Evolutionary conservation across 2,888 invertebrate species (phyloP).

Genomic region (Bugula neritina): DNA sequence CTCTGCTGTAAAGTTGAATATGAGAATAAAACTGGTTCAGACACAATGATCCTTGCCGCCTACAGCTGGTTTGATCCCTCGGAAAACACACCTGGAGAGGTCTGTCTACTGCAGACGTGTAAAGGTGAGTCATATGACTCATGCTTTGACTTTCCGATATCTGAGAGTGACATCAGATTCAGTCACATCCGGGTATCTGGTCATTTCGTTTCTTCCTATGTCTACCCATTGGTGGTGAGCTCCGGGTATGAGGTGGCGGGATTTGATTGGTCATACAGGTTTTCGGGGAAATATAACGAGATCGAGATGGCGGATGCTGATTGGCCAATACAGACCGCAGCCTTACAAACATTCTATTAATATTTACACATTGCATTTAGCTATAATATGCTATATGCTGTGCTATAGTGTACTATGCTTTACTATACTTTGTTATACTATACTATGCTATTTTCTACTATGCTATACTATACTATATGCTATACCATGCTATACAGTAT

Average conservation of each 20-base stretch:
- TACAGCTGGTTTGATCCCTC: background rate
- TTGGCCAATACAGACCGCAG: background rate
- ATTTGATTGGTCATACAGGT: background rate
- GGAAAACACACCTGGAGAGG: background rate
- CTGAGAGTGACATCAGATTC: background rate
- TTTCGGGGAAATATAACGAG: background rate
- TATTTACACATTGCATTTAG: background rate
- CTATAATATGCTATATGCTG: background rate
- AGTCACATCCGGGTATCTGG: background rate
- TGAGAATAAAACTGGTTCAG: background rate
- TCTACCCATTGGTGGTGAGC: background rate
- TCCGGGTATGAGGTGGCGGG: background rate
- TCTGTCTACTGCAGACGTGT: constrained; percentile 13
- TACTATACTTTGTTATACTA: background rate
- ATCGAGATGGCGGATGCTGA: background rate
- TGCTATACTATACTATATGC: background rate
- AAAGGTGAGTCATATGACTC: background rate
- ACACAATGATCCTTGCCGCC: background rate
- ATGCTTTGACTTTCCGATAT: constrained; percentile 12
- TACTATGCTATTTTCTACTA: background rate
- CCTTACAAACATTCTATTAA: background rate
- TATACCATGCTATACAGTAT: too few species aligned
- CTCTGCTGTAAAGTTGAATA: background rate
- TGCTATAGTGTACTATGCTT: background rate
- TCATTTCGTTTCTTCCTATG: background rate